phyloP scores from a whole-genome alignment of 2,113 vertebrate genomes.

The Nothocercus julius region DNA sequence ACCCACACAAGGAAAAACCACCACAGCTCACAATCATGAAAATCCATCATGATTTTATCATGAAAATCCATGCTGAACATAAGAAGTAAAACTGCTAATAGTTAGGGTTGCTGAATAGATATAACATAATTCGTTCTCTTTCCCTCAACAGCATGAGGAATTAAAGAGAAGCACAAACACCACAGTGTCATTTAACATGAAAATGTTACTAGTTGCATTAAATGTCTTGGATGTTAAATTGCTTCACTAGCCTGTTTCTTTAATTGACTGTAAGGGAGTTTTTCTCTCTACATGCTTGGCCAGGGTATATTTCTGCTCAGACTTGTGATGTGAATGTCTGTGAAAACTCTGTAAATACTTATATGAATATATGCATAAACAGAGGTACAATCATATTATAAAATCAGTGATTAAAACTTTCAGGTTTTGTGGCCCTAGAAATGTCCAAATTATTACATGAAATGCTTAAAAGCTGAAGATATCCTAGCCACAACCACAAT shows the following conservation, averaged over 20 bases:
- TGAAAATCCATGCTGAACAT: not conserved
- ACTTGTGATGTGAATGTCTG: not conserved
- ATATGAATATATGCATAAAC: not conserved
- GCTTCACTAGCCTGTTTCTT: not conserved
- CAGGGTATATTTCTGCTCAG: not conserved
- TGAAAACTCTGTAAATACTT: not conserved
- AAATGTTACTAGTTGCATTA: not conserved
- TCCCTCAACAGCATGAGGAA: not conserved
- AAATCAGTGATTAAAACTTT: not conserved
- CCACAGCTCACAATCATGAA: not conserved
- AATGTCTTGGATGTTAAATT: not conserved
- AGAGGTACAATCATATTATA: not conserved
- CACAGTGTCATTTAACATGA: not conserved
- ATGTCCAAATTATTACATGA: not conserved
- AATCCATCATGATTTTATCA: not conserved
- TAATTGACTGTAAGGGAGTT: not conserved
- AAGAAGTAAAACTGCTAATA: not conserved
- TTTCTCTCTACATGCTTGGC: not conserved
- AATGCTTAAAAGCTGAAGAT: not conserved
- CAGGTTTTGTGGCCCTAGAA: not conserved
- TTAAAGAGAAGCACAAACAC: not conserved
- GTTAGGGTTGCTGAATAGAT: not conserved
- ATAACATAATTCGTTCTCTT: not conserved
- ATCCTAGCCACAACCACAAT: not conserved
- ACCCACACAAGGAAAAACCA: not conserved